Conservation (phyloP, 2,113 vertebrate species). For the Sarotherodon lohbergeri region DNA sequence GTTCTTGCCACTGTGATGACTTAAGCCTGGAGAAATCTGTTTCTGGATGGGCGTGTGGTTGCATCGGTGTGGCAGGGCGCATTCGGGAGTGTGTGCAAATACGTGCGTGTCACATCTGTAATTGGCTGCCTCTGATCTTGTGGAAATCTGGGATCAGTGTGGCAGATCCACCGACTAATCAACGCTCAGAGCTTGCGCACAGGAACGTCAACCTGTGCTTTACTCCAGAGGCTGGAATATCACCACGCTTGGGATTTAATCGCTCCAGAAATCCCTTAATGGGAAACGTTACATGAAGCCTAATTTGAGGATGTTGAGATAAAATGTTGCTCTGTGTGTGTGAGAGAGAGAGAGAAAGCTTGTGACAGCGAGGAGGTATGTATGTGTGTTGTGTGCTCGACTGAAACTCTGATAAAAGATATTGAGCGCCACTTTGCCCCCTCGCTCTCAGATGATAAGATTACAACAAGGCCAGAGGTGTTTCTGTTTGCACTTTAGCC, state of each 20-base stretch:
- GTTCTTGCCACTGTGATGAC: conserved; percentile 27
- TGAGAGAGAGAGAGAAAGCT: not conserved
- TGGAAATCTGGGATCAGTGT: conserved; percentile 65
- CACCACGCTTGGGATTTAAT: conserved; percentile 39
- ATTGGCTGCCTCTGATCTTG: conserved; percentile 67
- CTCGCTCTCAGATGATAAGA: conserved; percentile 47
- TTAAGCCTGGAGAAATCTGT: conserved; percentile 20
- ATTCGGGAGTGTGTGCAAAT: not conserved
- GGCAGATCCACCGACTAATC: conserved; percentile 61
- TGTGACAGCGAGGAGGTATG: not conserved
- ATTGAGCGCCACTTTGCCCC: conserved; percentile 45
- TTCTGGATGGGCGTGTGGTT: conserved; percentile 3
- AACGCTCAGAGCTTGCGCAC: conserved; percentile 10
- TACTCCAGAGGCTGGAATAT: conserved; percentile 36
- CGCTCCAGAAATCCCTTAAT: conserved; percentile 60
- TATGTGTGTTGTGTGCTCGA: not conserved
- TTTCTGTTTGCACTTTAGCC: conserved; percentile 48
- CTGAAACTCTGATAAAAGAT: conserved; percentile 49
- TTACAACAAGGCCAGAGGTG: conserved; percentile 40
- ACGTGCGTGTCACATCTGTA: conserved; percentile 46
- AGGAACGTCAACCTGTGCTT: conserved; percentile 33
- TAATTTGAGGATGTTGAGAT: conserved; percentile 63
- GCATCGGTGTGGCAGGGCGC: not conserved
- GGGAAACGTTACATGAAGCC: conserved; percentile 52
- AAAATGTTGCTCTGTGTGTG: not conserved